phyloP scores from a whole-genome alignment of 1,140 invertebrate genomes.

The Rhopalosiphum padi region DNA sequence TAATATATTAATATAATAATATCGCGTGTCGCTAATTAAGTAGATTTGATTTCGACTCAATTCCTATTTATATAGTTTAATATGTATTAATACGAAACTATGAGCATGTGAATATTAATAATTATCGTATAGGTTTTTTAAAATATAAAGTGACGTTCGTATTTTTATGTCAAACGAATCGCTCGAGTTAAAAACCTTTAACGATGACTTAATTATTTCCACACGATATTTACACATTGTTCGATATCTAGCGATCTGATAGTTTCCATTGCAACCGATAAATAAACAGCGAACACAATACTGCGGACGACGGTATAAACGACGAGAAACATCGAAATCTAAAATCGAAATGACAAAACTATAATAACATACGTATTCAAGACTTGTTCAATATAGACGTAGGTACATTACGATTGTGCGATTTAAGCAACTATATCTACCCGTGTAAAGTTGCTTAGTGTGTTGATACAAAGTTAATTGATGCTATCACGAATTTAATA shows the following conservation, averaged over 20 bases:
- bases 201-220: neutral
- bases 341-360: neutral
- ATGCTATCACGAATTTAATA: neutral
- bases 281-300: neutral
- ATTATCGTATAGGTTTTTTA: neutral
- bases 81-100: neutral
- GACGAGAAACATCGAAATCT: neutral
- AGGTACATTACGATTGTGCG: neutral
- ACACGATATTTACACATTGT: neutral
- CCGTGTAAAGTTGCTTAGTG: neutral
- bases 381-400: neutral
- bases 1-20: too few relatives aligned
- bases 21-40: neutral
- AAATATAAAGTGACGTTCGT: neutral
- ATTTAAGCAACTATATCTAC: neutral
- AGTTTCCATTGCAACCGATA: neutral
- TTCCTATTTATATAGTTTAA: neutral
- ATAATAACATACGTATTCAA: neutral
- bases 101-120: neutral
- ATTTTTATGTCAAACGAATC: neutral
- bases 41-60: neutral
- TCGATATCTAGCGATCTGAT: neutral
- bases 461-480: neutral
- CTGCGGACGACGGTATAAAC: neutral
- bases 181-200: neutral